These are phyloP conservation scores for Avahi laniger DNA, from an alignment of 2,797 vertebrate genomes.

Conservation along the genomic window DNA sequence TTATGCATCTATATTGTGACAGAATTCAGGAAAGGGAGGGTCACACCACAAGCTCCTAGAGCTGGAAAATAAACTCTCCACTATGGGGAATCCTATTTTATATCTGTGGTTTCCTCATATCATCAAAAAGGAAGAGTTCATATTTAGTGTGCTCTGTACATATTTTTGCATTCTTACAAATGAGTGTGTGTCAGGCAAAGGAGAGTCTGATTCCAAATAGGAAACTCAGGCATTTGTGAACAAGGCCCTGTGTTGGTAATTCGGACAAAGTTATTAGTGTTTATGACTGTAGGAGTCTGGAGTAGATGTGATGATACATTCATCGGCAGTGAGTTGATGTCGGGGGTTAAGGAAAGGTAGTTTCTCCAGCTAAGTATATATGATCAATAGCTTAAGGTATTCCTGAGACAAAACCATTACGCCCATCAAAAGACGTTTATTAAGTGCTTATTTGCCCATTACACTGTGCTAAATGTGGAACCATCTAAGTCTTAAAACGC, in stretches of 20 bases:
- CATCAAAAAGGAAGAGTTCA: background rate
- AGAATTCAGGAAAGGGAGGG: constrained; percentile 5
- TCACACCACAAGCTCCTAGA: background rate
- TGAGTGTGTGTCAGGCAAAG: background rate
- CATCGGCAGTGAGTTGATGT: constrained; percentile 50
- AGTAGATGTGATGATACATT: constrained; percentile 69
- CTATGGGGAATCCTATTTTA: background rate
- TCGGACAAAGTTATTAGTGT: constrained; percentile 72
- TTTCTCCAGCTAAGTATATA: constrained; percentile 49
- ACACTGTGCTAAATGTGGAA: background rate
- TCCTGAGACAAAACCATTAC: constrained; percentile 57
- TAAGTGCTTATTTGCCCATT: constrained; percentile 40
- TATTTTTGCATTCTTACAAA: constrained; percentile 29
- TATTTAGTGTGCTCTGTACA: constrained; percentile 58
- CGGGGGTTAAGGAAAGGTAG: constrained; percentile 57
- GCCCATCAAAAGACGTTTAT: constrained; percentile 30
- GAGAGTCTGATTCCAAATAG: constrained; percentile 53
- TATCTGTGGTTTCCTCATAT: background rate
- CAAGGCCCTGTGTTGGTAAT: constrained; percentile 57
- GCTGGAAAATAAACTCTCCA: constrained; percentile 42
- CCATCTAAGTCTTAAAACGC: background rate
- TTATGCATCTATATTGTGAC: background rate
- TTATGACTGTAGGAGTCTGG: constrained; percentile 70
- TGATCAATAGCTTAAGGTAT: constrained; percentile 51
- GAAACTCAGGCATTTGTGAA: constrained; percentile 67